Base-by-base conservation (phyloP, 2,113 vertebrate genomes). In the Microcebus murinus region DNA sequence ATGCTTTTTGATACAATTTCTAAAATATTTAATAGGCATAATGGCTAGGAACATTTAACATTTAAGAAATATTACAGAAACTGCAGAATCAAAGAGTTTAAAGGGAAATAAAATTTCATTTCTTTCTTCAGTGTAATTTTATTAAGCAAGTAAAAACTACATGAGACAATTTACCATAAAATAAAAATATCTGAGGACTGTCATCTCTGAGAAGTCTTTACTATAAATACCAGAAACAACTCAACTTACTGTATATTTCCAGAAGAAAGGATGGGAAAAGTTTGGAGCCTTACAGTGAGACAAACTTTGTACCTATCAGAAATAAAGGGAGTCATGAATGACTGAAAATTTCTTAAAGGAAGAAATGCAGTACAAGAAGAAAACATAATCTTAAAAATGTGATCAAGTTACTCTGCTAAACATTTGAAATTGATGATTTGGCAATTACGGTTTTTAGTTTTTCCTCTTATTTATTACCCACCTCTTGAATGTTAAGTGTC, bases 391-490 rank as follows among this genome's bases (percentile, higher is more conserved):
- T 91, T 87, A 91, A 96, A 87, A 13, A 85, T 87, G 48, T 89
- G 18, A 87, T 87, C 50, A 57, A 70, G 73, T 82, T 90, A 65
- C 20, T 15, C 45, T 61, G 55, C 11, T 4, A 90, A 97, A 96
- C 71, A 68, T 92, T 90, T 95, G 91, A 87, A 96, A 96, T 23
- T 25, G 90, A 76, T 76, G 68, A 92, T 90, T 96, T 97, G 92
- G 82, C 91, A 97, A 97, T 90, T 90, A 85, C 63, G 29, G 12
- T 76, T 94, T 85, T 87, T 92, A 70, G 50, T 73, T 94, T 52
- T 93, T 94, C 45, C 61, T 90, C 50, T 97, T 98, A 96, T 94
- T 95, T 87, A 57, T 96, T 96, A 90, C 82, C 55, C 81, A 71
- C 82, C 50, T 95, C 83, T 97, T 95, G 73, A 84, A 71, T 98